These are phyloP conservation scores for Amphiura filiformis DNA, from an alignment of 35 echinoderm and acorn worm species.

Conservation along the genomic window DNA sequence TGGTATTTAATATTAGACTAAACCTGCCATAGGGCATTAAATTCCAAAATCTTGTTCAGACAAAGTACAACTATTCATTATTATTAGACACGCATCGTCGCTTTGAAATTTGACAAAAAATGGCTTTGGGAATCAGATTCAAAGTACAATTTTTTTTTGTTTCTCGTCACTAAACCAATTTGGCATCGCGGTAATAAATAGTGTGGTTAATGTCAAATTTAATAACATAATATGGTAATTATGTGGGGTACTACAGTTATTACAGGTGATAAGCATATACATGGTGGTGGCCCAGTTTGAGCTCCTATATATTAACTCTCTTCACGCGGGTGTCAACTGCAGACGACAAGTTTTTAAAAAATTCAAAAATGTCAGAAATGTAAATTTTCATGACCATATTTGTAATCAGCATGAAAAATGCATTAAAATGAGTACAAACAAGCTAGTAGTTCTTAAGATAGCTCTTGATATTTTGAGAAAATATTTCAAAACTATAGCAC, in stretches of 20 bases:
- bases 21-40: not conserved
- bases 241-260: not conserved
- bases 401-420: too few species aligned
- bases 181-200: not conserved
- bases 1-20: not conserved
- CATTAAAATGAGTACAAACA: too few species aligned
- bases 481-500: too few species aligned
- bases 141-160: not conserved
- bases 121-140: not conserved
- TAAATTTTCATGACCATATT: too few species aligned
- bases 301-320: too few species aligned
- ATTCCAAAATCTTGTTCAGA: not conserved
- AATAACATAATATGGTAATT: not conserved
- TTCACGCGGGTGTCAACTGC: too few species aligned
- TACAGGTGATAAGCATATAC: too few species aligned
- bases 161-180: not conserved
- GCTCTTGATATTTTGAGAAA: too few species aligned
- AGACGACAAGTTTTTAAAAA: too few species aligned
- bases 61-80: not conserved
- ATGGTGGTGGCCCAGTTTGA: too few species aligned
- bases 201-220: not conserved
- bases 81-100: not conserved
- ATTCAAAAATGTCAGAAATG: too few species aligned
- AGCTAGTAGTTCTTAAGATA: too few species aligned
- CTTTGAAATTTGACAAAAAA: conserved; percentile 1